Conservation (phyloP, 2,888 invertebrate genomes). For the Drosophila subsilvestris region DNA sequence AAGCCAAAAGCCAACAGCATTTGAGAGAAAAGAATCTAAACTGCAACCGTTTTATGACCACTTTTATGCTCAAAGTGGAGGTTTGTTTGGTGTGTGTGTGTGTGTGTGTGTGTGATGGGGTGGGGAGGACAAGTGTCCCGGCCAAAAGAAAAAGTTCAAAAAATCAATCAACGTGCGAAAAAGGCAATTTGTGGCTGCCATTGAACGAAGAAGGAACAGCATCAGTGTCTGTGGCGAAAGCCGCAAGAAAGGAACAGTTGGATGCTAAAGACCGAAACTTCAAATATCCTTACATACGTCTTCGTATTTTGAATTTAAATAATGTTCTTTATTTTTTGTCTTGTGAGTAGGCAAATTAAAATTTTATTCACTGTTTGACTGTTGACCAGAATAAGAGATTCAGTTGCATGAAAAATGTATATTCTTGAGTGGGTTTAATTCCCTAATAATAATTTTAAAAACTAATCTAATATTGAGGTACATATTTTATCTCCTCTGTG, state of each 20-base stretch:
- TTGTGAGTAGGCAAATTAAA: too few relatives aligned
- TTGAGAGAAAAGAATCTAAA: constrained; percentile 7
- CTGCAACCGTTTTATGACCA: constrained; percentile 41
- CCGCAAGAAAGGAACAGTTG: not conserved
- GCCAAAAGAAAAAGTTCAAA: constrained; percentile 64
- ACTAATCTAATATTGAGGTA: too few relatives aligned
- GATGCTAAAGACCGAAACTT: not conserved
- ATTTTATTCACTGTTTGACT: too few relatives aligned
- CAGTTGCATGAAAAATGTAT: too few relatives aligned
- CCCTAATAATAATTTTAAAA: too few relatives aligned
- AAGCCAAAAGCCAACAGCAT: not conserved
- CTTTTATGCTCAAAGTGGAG: constrained; percentile 31
- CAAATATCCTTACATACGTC: not conserved
- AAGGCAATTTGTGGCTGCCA: constrained; percentile 73
- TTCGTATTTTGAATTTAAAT: too few relatives aligned
- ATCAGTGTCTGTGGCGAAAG: constrained; percentile 9
- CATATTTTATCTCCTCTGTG: not conserved
- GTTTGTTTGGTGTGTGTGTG: not conserved
- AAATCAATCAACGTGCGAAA: constrained; percentile 79
- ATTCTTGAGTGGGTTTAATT: too few relatives aligned
- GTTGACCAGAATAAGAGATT: not conserved
- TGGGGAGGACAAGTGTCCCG: constrained; percentile 11
- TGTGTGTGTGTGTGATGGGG: constrained; percentile 12
- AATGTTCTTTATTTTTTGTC: too few relatives aligned
- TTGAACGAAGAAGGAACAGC: constrained; percentile 41